Evolutionary conservation across 2,113 vertebrate genomes (phyloP), one percentile per base, ranked within the genome.

Genomic region (Clarias batrachus): DNA sequence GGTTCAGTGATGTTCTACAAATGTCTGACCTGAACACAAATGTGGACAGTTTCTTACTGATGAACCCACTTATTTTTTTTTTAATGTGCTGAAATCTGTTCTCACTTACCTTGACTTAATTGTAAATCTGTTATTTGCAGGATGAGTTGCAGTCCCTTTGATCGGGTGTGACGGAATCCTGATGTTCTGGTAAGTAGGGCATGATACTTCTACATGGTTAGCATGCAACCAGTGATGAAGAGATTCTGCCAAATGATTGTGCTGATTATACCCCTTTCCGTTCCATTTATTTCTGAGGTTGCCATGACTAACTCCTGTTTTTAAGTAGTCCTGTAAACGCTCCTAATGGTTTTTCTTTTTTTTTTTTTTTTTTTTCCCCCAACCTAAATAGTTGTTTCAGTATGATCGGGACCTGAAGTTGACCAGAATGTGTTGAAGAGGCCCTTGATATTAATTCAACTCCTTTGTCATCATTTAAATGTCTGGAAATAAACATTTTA

Each of bases 181-280:
- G 4, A 7, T 16, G 8, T 41, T 14, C 16, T 68, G 89, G 87
- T 90, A 52, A 82, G 85, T 1, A 0, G 7, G 62, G 0, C 4
- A 48, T 37, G 2, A 2, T 23, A 41, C 21, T 54, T 60, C 1
- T 66, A 10, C 57, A 12, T 17, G 14, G 0, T 5, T 65, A 17
- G 0, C 5, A 13, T 65, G 33, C 0, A 70, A 76, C 90, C 92
- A 76, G 70, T 95, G 95, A 96, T 95, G 93, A 93, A 83, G 78
- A 88, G 92, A 94, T 96, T 96, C 93, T 95, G 95, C 95, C 95
- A 95, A 92, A 96, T 96, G 95, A 95, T 8, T 80, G 2, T 25
- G n/a, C 1, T 95, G 95, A 96, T 95, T 95, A 95, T 94, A 94
- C 87, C 80, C 89, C 9, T 86, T 91, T 93, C 94, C 94, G 94